Conservation (phyloP, 2,113 vertebrate species). For the Orthochromis malagaraziensis region DNA sequence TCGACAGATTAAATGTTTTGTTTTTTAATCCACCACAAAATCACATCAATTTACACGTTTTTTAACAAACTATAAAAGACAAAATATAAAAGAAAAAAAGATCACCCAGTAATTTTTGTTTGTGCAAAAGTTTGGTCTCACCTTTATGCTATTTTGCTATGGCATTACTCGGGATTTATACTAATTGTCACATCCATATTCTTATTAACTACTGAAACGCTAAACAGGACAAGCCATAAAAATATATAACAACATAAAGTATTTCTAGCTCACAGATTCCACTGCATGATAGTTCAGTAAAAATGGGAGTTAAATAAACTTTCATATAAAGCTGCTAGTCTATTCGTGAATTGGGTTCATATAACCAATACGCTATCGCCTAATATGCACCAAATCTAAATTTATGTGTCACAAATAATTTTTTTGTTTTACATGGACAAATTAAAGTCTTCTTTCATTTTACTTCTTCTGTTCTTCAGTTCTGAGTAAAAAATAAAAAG, state of each 20-base stretch:
- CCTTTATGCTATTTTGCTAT: neutral
- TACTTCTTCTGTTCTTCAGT: neutral
- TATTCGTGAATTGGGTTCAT: neutral
- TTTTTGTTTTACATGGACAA: neutral
- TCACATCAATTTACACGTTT: neutral
- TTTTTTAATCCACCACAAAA: neutral
- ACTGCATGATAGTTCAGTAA: neutral
- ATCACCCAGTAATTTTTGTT: neutral
- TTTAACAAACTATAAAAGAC: neutral
- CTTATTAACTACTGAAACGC: neutral
- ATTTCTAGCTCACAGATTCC: neutral
- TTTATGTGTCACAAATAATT: neutral
- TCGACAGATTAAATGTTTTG: neutral
- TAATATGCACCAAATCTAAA: neutral
- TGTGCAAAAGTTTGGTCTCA: neutral
- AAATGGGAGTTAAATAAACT: neutral
- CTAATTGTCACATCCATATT: neutral
- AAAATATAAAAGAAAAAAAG: neutral
- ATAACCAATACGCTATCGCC: neutral
- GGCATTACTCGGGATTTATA: neutral
- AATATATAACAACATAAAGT: neutral
- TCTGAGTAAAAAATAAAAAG: neutral
- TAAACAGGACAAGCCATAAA: neutral
- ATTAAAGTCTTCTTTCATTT: neutral
- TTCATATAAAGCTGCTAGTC: neutral